These are phyloP conservation scores for Caenorhabditis japonica DNA, from an alignment of 2,888 invertebrate species.

Conservation along the genomic window DNA sequence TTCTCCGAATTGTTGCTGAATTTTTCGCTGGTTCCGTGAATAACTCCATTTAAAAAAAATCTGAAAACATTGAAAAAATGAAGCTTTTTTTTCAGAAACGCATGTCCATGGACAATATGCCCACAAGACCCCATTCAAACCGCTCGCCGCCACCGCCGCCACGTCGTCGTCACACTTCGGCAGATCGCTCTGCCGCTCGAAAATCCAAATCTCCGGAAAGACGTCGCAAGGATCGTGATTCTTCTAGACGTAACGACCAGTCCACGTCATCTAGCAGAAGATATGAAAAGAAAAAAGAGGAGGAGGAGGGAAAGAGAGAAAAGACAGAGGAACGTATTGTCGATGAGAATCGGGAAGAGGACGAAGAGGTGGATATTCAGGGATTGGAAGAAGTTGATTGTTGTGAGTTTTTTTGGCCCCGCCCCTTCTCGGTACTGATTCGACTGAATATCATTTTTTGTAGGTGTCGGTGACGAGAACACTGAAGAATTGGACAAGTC, in stretches of 20 bases:
- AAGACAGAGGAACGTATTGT: conserved; percentile 8
- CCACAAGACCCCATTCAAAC: no score
- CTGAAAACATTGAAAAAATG: no score
- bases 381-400: conserved; percentile 57
- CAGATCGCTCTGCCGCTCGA: neutral
- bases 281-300: conserved; percentile 11
- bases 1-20: no score
- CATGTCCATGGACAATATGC: no score
- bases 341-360: conserved; percentile 30
- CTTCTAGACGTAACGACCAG: no score
- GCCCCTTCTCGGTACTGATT: no score
- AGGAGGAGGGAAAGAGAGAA: conserved; percentile 8
- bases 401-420: conserved; percentile 41
- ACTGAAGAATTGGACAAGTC: conserved; percentile 1
- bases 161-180: no score
- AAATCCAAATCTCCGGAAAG: neutral
- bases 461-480: conserved; percentile 19
- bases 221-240: neutral
- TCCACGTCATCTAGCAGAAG: no score
- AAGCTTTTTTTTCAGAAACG: no score
- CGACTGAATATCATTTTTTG: no score
- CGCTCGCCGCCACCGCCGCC: neutral
- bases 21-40: no score
- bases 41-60: no score
- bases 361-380: conserved; percentile 24